Percentiles rank a stretch among this genome's conserved stretches.
These are phyloP conservation scores for Sebastes reedi DNA, from an alignment of 2,797 vertebrate genomes.

Conservation along the genomic window DNA sequence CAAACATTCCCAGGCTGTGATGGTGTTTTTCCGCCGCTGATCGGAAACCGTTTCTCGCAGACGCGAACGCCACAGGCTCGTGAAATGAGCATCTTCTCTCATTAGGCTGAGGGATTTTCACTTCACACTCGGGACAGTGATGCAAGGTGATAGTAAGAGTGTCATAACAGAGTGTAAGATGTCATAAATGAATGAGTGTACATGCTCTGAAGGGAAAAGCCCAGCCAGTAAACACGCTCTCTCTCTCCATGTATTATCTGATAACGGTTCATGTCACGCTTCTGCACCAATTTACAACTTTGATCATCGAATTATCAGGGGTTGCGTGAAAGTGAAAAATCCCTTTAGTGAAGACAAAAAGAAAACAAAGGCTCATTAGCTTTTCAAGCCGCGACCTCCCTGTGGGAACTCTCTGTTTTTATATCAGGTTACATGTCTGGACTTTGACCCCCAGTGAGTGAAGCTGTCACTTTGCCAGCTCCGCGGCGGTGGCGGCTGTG, in stretches of 20 bases:
- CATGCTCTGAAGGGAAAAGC: not conserved
- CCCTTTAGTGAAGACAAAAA: not conserved
- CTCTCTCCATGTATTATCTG: not conserved
- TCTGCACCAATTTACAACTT: constrained; percentile 5
- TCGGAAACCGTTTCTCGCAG: not conserved
- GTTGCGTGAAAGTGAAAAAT: not conserved
- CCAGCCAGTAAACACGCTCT: not conserved
- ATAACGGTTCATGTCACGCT: not conserved
- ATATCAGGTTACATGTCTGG: constrained; percentile 25
- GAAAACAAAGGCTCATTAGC: not conserved
- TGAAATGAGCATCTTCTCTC: not conserved
- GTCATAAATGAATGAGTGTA: not conserved
- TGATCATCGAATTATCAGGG: not conserved
- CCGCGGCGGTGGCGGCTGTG: not conserved
- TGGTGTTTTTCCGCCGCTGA: not conserved
- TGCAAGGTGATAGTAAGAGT: constrained; percentile 47
- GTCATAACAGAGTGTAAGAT: constrained; percentile 12
- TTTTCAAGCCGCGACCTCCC: not conserved
- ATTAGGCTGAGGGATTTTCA: constrained; percentile 1
- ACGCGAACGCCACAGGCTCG: not conserved
- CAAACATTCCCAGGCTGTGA: not conserved
- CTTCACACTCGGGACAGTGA: constrained; percentile 38
- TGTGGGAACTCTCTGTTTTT: not conserved
- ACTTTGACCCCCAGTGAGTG: constrained; percentile 44
- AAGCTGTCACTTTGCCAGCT: constrained; percentile 30